Evolutionary conservation across 2,797 vertebrate species (phyloP), one percentile per base, ranked within the genome.

Genomic region (Masticophis lateralis): DNA sequence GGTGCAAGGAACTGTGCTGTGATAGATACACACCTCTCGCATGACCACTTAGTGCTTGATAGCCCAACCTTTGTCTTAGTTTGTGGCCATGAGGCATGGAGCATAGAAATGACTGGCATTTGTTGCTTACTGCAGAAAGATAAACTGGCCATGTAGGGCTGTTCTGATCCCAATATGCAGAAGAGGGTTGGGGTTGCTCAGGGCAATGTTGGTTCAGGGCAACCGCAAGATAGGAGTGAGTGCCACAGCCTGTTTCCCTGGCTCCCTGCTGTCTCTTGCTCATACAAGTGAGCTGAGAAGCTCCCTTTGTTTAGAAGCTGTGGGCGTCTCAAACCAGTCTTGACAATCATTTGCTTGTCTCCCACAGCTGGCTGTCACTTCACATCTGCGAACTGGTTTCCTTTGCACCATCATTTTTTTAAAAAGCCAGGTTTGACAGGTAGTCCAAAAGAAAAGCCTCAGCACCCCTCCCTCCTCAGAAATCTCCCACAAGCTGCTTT

Each of bases 341-440:
- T 94, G 96, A 95, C 93, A 95, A 97, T 91, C 91, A 96, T 94
- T 96, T 94, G 94, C 96, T 95, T 96, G 97, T 97, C 96, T 97
- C 96, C 96, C 88, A 95, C 96, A 96, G 97, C 74, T 94, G 96
- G 96, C 96, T 97, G 96, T 97, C 97, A 94, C 63, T 93, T 92
- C 66, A 20, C 96, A 97, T 94, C 97, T 97, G 96, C 0, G 14
- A 96, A 90, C 95, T 92, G 0, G 53, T 95, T 94, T 96, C 95
- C 86, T 95, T 95, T 94, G 94, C 92, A 2, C 94, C 90, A 93
- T 95, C 94, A 63, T 95, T 37, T 37, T 37, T 37, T 37, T 95
- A 93, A 96, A 96, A 95, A 92, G 92, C 86, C 96, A 94, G 96
- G 96, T 96, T 96, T 97, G 97, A 96, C 97, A 97, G 96, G 96